These are phyloP conservation scores for Eupithecia dodoneata DNA, from an alignment of 2,888 invertebrate species.

Conservation along the genomic window DNA sequence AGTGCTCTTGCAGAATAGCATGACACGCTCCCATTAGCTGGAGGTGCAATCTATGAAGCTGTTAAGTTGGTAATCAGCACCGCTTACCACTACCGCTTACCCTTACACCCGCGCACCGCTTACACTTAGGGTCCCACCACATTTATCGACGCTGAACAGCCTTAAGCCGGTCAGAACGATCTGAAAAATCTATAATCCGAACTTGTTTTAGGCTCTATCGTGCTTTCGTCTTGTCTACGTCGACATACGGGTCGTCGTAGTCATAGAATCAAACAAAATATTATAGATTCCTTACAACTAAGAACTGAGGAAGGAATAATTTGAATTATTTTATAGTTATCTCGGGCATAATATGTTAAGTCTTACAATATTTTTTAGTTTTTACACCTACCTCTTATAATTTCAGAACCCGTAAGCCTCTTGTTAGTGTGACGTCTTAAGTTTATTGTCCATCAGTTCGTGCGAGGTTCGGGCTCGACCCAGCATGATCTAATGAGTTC, in stretches of 20 bases:
- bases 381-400: not conserved
- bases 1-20: constrained; percentile 56
- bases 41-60: constrained; percentile 68
- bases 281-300: not conserved
- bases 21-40: constrained; percentile 61
- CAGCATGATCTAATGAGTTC: constrained; percentile 68
- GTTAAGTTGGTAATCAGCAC: constrained; percentile 53
- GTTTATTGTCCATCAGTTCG: constrained; percentile 56
- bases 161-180: not conserved
- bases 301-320: not conserved
- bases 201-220: not conserved
- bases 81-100: not conserved
- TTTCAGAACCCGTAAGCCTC: constrained; percentile 60
- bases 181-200: not conserved
- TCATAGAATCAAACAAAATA: not conserved
- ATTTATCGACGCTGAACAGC: not conserved
- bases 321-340: not conserved
- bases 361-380: not conserved
- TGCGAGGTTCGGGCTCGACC: constrained; percentile 50
- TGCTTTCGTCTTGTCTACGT: not conserved
- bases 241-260: not conserved
- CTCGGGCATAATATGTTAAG: not conserved
- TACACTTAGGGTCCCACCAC: not conserved
- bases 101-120: too few relatives aligned
- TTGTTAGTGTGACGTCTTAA: constrained; percentile 69